Conservation (phyloP, 2,888 invertebrate genomes). For the Lycia hirtaria region DNA sequence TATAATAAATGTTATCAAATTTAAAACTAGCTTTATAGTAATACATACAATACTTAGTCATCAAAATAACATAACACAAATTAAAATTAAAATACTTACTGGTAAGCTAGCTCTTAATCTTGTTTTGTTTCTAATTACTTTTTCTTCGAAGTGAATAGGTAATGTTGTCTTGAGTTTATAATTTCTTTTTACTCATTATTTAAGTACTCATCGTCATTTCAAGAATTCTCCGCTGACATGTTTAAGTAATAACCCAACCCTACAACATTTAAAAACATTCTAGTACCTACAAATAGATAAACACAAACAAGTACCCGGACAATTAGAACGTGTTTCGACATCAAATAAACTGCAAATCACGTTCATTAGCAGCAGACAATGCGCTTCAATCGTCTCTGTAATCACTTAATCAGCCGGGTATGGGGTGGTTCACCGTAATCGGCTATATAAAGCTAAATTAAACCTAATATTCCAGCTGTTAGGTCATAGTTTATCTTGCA, state of each 20-base stretch:
- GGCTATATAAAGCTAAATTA: conserved; percentile 52
- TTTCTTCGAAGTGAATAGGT: background rate
- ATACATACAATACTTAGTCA: background rate
- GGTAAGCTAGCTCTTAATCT: too few species aligned
- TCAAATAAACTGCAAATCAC: conserved; percentile 50
- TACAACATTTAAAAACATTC: background rate
- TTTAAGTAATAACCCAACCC: background rate
- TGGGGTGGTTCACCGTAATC: conserved; percentile 39
- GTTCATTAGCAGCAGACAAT: conserved; percentile 52
- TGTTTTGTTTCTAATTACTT: too few species aligned
- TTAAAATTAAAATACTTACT: background rate
- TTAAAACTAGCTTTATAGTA: background rate
- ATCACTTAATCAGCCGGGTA: conserved; percentile 47
- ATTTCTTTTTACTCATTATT: background rate
- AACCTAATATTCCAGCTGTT: conserved; percentile 42
- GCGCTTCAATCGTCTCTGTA: conserved; percentile 50
- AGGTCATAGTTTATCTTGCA: conserved; percentile 91
- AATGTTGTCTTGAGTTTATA: background rate
- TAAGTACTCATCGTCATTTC: background rate
- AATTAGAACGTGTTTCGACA: conserved; percentile 41
- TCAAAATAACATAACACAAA: background rate
- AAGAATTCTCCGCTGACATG: background rate
- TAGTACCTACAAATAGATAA: conserved; percentile 25
- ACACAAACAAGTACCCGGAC: conserved; percentile 41
- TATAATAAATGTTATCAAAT: background rate